A percentile compares a stretch with the other conserved stretches of the same genome.
phyloP scores from a whole-genome alignment of 1,140 invertebrate genomes.

The Venturia canescens region DNA sequence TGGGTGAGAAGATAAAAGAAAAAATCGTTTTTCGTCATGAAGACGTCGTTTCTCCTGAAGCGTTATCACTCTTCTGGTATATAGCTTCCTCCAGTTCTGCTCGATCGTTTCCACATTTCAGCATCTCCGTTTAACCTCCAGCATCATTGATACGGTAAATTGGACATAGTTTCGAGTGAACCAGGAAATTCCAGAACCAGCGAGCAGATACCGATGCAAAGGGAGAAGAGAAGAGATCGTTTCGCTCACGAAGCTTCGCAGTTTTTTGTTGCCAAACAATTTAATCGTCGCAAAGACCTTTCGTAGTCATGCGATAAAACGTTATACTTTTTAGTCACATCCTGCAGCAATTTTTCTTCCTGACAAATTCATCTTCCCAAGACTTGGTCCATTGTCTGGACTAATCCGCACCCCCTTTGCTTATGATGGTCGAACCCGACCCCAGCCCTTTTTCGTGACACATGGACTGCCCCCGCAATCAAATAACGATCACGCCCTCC shows the following conservation, averaged over 20 bases:
- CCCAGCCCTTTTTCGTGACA: constrained; percentile 10
- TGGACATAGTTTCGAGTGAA: background rate
- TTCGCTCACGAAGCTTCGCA: background rate
- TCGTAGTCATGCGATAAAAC: background rate
- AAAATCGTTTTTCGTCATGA: constrained; percentile 9
- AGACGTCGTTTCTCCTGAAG: constrained; percentile 10
- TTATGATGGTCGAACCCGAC: constrained; percentile 11
- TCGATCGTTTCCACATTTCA: constrained; percentile 9
- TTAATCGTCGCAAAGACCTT: no score
- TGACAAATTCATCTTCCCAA: background rate
- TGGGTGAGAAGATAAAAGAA: background rate
- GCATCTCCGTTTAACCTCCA: background rate
- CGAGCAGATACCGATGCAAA: no score
- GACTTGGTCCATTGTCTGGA: background rate
- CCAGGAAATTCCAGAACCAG: background rate
- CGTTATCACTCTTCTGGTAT: constrained; percentile 8
- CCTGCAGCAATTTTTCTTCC: background rate
- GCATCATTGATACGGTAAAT: constrained; percentile 33
- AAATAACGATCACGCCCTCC: constrained; percentile 47
- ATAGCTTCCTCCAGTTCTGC: background rate
- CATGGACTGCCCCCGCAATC: constrained; percentile 43
- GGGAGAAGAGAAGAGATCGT: background rate
- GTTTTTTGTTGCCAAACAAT: no score
- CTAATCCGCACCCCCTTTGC: background rate
- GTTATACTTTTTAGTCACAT: background rate